Evolutionary conservation across 2,113 vertebrate genomes (phyloP), one percentile per base, ranked within the genome.

Genomic region (Tamias sibiricus): DNA sequence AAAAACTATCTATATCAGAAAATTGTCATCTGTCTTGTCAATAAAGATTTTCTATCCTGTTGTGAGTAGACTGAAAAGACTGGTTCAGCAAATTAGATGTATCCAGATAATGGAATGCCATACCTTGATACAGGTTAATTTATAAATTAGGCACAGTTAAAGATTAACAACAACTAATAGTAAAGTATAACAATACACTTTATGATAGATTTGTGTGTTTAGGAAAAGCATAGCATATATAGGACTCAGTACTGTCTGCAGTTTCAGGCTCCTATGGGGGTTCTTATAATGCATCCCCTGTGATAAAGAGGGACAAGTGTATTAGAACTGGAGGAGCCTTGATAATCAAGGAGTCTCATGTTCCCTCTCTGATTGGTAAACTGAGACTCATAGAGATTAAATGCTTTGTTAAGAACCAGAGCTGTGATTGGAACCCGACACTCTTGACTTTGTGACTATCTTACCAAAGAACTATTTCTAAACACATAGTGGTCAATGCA

Each of bases 301-400:
- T 47, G 13, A 12, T 5, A 57, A 5, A 28, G 8, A 26, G 24
- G n/a, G 12, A 0, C 11, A 13, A 12, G 20, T 0, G 0, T 13
- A 28, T 22, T 28, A 26, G 66, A 81, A 20, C n/a, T 19, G 7
- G 44, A 52, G 76, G 24, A 37, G 17, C 11, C 49, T n/a, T n/a
- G 40, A 20, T 85, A 14, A 49, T 44, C 24, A 2, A 4, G 4
- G 37, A 57, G 40, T 40, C 42, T 52, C 83, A 72, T n/a, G 85
- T 82, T 62, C 30, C 62, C 68, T 85, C 77, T 79, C 81, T 42
- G 0, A 19, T 44, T 66, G 81, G 1, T 30, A 81, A 64, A 68
- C 42, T 7, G 81, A 87, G 44, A 76, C 37, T 22, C 64, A 12
- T 0, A 26, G 89, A 68, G 72, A 86, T 59, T 52, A 76, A 74